These are phyloP conservation scores for Phthorimaea operculella DNA, from an alignment of 1,140 invertebrate genomes.

Conservation along the genomic window DNA sequence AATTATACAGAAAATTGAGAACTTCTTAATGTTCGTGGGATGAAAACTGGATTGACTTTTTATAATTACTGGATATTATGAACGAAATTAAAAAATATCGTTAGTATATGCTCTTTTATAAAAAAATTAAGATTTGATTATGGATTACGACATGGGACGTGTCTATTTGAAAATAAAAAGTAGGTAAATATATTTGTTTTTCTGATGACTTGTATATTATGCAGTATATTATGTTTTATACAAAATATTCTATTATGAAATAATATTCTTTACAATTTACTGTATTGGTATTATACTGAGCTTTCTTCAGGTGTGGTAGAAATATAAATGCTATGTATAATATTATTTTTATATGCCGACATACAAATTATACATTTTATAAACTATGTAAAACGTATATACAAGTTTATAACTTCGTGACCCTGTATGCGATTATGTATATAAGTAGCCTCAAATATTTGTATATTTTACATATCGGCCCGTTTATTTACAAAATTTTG, in stretches of 20 bases:
- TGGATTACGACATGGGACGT: too few species aligned
- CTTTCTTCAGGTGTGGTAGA: slow-evolving; percentile 64
- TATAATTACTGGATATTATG: too few species aligned
- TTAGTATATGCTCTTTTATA: too few species aligned
- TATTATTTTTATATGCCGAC: slow-evolving; percentile 15
- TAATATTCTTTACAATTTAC: slow-evolving; percentile 15
- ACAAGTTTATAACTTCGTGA: slow-evolving; percentile 42
- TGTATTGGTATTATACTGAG: slow-evolving; percentile 51
- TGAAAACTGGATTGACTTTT: neutral
- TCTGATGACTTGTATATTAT: slow-evolving; percentile 11
- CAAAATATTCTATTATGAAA: slow-evolving; percentile 18
- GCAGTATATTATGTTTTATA: slow-evolving; percentile 13
- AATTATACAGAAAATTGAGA: too few species aligned
- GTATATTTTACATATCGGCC: slow-evolving; percentile 32
- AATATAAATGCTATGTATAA: slow-evolving; percentile 56
- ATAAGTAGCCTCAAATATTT: slow-evolving; percentile 46
- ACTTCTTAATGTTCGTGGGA: too few species aligned
- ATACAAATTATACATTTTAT: slow-evolving; percentile 17
- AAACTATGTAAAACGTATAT: slow-evolving; percentile 11
- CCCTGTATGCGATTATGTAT: slow-evolving; percentile 41
- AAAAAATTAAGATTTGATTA: too few species aligned
- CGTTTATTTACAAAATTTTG: slow-evolving; percentile 39
- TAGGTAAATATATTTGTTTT: too few species aligned
- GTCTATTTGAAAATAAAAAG: slow-evolving; percentile 1
- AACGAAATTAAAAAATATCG: too few species aligned